phyloP scores from a whole-genome alignment of 2,113 vertebrate genomes.

The Rhinopomastus cyanomelas region DNA sequence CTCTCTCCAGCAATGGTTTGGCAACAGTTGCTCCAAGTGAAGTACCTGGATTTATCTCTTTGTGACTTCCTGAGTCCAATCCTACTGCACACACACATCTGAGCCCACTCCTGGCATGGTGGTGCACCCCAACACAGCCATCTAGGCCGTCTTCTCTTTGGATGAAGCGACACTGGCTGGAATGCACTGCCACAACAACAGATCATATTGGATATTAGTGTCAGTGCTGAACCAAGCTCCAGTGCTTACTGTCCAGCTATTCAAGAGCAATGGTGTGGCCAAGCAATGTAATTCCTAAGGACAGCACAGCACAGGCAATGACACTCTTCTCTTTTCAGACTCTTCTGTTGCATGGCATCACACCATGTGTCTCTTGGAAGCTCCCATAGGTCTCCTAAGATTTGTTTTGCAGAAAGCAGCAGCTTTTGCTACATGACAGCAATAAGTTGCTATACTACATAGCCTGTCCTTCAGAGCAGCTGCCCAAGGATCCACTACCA shows the following conservation, averaged over 20 bases:
- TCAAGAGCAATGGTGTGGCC: background rate
- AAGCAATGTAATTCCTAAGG: background rate
- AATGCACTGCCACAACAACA: background rate
- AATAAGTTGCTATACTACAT: background rate
- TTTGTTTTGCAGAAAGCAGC: background rate
- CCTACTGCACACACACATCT: background rate
- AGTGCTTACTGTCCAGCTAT: background rate
- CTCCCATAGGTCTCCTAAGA: background rate
- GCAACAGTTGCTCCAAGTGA: background rate
- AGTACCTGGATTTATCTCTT: background rate
- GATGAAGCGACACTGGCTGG: background rate
- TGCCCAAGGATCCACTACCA: background rate
- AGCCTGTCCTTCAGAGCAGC: background rate
- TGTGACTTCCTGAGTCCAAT: background rate
- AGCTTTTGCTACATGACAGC: background rate
- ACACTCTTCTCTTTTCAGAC: background rate
- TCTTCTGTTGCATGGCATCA: background rate
- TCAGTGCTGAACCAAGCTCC: background rate
- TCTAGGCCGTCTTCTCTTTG: background rate
- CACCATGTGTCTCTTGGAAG: background rate
- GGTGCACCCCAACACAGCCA: background rate
- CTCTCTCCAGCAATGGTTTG: background rate
- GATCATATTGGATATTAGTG: background rate
- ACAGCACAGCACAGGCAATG: fast-evolving
- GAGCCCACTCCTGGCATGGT: background rate